These are phyloP conservation scores for Mustelus asterias DNA, from an alignment of 2,113 vertebrate species.

Conservation along the genomic window DNA sequence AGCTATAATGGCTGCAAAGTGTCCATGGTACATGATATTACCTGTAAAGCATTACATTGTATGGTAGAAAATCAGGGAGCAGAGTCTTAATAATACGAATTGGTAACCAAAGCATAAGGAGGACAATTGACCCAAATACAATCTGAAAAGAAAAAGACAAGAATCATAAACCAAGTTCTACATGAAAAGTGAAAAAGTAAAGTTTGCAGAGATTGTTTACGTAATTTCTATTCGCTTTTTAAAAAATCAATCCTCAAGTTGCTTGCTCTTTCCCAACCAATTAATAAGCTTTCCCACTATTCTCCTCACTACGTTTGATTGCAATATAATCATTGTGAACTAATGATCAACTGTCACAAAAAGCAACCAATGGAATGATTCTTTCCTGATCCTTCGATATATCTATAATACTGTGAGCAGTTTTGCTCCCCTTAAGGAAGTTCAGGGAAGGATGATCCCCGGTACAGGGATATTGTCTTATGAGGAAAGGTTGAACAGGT, in stretches of 20 bases:
- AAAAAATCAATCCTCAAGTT: background rate
- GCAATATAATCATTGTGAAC: background rate
- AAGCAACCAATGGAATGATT: background rate
- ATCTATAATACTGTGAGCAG: background rate
- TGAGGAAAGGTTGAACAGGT: too few species aligned
- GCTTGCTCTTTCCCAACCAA: background rate
- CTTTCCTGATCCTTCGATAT: too few species aligned
- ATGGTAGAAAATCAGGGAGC: slow-evolving; percentile 83
- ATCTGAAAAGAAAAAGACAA: slow-evolving; percentile 60
- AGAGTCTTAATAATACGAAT: slow-evolving; percentile 86
- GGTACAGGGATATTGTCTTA: too few species aligned
- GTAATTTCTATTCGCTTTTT: background rate
- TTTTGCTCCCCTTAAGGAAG: too few species aligned
- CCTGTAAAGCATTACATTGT: slow-evolving; percentile 98
- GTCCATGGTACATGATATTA: slow-evolving; percentile 47
- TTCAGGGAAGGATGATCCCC: too few species aligned
- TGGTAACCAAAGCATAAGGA: slow-evolving; percentile 96
- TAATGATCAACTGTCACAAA: background rate
- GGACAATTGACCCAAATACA: slow-evolving; percentile 92
- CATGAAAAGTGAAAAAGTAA: background rate
- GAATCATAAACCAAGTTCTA: background rate
- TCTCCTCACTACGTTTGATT: background rate
- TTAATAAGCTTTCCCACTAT: too few species aligned
- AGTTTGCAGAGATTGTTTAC: background rate
- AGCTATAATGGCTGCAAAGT: background rate